Evolutionary conservation across 2,888 invertebrate species (phyloP), one percentile per base, ranked within the genome.

Genomic region (Parnassius glacialis): DNA sequence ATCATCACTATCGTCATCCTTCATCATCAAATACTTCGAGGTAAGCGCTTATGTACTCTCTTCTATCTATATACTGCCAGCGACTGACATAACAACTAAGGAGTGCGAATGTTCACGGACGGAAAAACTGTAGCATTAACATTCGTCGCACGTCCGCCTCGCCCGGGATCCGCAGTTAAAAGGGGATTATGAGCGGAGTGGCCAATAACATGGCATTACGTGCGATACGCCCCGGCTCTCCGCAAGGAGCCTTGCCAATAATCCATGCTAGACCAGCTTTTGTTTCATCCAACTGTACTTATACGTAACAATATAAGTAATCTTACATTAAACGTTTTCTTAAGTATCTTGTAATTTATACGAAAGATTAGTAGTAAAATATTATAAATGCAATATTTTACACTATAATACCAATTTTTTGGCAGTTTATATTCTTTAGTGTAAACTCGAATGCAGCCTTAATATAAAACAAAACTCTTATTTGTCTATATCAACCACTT

Each of bases 131-230:
- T 66, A 66, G 65, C 66, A 76, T 86, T 78, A 76, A 73, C 68
- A 90, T 90, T 85, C 90, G 52, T 65, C 62, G 72, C 90, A 90
- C 90, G 90, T 87, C 75, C 80, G 67, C 75, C 71, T 69, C 74
- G 71, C 77, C 74, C 74, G 76, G 77, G 74, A 73, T 74, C 79
- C 81, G 86, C 87, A 88, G 84, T 90, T 90, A 90, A 89, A 90
- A 84, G 84, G 83, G 89, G 89, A 90, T 91, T 90, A 90, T 84
- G 87, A 84, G 84, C 74, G 73, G 82, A 84, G 84, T 81, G 84
- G 83, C 87, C 89, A 87, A 88, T 87, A 87, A 85, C 84, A 79
- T 72, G 74, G 83, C 80, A 73, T 75, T 83, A 83, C 81, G 77
- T 72, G 78, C 75, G 74, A 72, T 74, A 72, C 74, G 76, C 75